Base-by-base conservation (phyloP, 2,888 invertebrate genomes). In the Oscheius sp. region DNA sequence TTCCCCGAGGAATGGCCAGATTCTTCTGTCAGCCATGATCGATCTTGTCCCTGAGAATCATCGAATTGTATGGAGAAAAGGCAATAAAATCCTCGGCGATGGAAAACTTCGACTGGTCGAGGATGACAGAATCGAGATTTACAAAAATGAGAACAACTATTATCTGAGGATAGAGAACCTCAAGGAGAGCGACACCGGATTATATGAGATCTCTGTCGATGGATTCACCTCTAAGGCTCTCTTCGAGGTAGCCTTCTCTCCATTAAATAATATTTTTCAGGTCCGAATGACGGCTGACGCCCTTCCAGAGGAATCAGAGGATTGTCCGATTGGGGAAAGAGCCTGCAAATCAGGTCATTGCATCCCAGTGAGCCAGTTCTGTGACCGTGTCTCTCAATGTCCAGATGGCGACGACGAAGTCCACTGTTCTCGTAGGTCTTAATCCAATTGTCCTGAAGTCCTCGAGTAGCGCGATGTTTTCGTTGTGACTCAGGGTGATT, bases 331-430 rank as follows among this genome's bases (percentile, higher is more conserved):
- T 5, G 79, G 77, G n/a, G 78, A 81, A 57, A 61, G 71, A 24
- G 73, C 81, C 8, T 81, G 81, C 68, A 73, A 72, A 62, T 80
- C 79, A 20, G 81, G 81, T 24, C 81, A 81, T 36, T 81, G 81
- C 65, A 61, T 81, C 8, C 75, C 81, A 1, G 72, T 75, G 17
- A 57, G 71, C 14, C 70, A 76, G 45, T 81, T 80, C 74, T 81
- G 81, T 56, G 78, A 81, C 64, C 67, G 81, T 20, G 70, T 69
- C 49, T 69, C 73, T 28, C 77, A 81, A 36, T 81, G 81, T 65
- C 80, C 80, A 14, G 80, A 81, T 49, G 80, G 80, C 32, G 79
- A 79, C 49, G 80, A 81, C 65, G 80, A 81, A 70, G 44, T 61
- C 24, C 41, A 72, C 33, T 80, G 80, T 62, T 56, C 74, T 24